Percentiles rank a stretch among this genome's conserved stretches.
Evolutionary conservation across 2,113 vertebrate species (phyloP).

Genomic region (Phalacrocorax aristotelis): DNA sequence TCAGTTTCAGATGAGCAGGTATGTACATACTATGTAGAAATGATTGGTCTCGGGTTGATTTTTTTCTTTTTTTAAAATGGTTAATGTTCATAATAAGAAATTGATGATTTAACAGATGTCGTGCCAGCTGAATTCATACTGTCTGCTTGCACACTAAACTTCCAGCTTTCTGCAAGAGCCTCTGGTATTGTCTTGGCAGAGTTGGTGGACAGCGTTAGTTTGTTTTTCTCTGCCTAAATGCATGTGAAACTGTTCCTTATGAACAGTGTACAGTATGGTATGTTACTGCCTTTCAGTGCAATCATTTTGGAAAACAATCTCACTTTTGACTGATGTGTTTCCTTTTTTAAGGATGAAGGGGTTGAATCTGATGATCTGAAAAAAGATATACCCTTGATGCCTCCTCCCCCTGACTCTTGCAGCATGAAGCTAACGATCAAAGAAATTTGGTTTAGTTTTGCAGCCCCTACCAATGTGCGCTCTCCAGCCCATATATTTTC

Average conservation of each 20-base stretch:
- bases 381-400: constrained; percentile 94
- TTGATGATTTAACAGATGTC: not conserved
- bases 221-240: not conserved
- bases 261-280: too few relatives aligned
- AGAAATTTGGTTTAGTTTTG: constrained; percentile 99
- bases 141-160: not conserved
- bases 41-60: not conserved
- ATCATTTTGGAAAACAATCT: not conserved
- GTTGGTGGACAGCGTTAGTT: not conserved
- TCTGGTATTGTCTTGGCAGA: not conserved
- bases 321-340: not conserved
- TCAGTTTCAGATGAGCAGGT: constrained; percentile 97
- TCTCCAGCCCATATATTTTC: constrained; percentile 88
- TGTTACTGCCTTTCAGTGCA: not conserved
- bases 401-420: constrained; percentile 96
- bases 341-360: constrained; percentile 88
- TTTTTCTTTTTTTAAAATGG: not conserved
- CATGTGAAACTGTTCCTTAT: not conserved
- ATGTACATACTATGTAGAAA: not conserved
- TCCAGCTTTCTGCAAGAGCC: not conserved
- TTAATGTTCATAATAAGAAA: not conserved
- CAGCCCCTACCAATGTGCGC: constrained; percentile 94
- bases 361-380: constrained; percentile 98
- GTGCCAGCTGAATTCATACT: not conserved
- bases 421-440: constrained; percentile 97